Base-by-base conservation (phyloP, 92 coral and sea anemone species). In the Muricea muricata region DNA sequence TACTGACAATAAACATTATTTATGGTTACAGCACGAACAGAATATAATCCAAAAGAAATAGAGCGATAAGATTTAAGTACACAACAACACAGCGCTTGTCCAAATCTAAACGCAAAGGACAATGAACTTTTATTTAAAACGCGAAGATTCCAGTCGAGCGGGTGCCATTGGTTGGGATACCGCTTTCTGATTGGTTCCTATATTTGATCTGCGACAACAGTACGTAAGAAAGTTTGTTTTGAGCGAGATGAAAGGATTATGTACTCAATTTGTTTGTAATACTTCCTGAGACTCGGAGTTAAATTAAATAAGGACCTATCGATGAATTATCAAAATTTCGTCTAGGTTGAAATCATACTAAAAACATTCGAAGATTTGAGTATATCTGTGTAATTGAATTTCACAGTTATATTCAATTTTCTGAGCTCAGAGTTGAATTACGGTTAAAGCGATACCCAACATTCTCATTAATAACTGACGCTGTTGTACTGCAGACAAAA, bases 161-260 rank as follows among this genome's bases (percentile, higher is more conserved):
- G n/a, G 39, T 56, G 35, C 18, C 26, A 30, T 32, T 32, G 34
- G 71, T 18, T 40, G 20, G 13, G 37, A 56, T 32, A 26, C 35
- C 2, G 25, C 23, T 2, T 24, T 56, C 14, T 77, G 82, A 77
- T 77, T 77, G 82, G 82, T 23, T 28, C 24, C 6, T 55, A 32
- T 17, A 18, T 24, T 30, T 56, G 46, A 77, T 55, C 32, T 77
- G 50, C 45, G 48, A 56, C 83, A 56, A 8, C 1, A 33, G 29
- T 56, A 28, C 70, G 41, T 26, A 17, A 15, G 35, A 0, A 26
- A 29, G 70, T 63, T 56, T 35, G 54, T 56, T 52, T 75, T 75
- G 18, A 48, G 23, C 20, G 54, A 58, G 71, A 78, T 78, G 35
- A 58, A 78, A 56, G 34, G 83, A 78, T 78, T 78, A 78, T 15